phyloP scores from a whole-genome alignment of 2,113 vertebrate species.

The Perca flavescens region DNA sequence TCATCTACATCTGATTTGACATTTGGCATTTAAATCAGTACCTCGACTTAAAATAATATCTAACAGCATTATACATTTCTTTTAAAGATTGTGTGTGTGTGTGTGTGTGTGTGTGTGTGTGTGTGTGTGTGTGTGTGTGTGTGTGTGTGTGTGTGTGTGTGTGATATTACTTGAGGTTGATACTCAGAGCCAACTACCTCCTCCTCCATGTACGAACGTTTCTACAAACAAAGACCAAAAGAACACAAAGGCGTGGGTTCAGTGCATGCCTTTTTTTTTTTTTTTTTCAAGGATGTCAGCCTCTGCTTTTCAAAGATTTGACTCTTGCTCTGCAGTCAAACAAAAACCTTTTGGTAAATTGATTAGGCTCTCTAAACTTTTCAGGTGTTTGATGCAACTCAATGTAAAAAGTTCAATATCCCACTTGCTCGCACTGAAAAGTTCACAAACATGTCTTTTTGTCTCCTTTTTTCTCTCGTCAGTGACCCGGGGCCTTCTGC shows the following conservation, averaged over 20 bases:
- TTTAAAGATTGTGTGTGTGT: conserved; percentile 72
- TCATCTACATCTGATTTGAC: conserved; percentile 85
- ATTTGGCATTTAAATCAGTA: conserved; percentile 84
- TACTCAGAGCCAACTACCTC: conserved; percentile 76
- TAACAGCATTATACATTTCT: conserved; percentile 82
- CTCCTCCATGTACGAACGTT: conserved; percentile 77
- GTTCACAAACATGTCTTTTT: conserved; percentile 66
- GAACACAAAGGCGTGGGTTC: conserved; percentile 79
- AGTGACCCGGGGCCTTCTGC: conserved; percentile 70
- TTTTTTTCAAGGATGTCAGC: conserved; percentile 70
- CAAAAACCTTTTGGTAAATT: conserved; percentile 81
- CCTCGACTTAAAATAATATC: conserved; percentile 83
- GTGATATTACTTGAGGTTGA: conserved; percentile 79
- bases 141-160: conserved; percentile 35
- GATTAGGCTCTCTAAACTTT: conserved; percentile 80
- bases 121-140: conserved; percentile 22
- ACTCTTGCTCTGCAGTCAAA: conserved; percentile 79
- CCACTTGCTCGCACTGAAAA: conserved; percentile 49
- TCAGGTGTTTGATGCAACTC: conserved; percentile 73
- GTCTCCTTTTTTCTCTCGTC: conserved; percentile 51
- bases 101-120: conserved; percentile 5
- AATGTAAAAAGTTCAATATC: conserved; percentile 73
- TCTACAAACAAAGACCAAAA: conserved; percentile 82
- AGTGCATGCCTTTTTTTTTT: conserved; percentile 59
- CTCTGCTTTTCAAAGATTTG: conserved; percentile 81